Percentiles rank a stretch among this genome's conserved stretches.
Evolutionary conservation across 2,888 invertebrate genomes (phyloP).

Genomic region (Oasisia sp.): DNA sequence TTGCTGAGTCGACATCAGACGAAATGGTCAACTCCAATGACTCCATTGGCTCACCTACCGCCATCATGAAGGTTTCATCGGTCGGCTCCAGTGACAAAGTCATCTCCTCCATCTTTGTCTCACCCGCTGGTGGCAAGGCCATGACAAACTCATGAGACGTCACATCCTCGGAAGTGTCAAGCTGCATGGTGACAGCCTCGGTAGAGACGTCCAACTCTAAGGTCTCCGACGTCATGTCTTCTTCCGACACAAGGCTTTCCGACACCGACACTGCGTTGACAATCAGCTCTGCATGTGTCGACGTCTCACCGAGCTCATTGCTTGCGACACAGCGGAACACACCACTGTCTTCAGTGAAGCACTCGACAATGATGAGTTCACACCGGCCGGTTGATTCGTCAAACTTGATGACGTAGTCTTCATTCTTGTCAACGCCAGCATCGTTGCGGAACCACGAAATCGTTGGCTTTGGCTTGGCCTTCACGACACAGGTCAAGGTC

Average conservation of each 20-base stretch:
- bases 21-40: neutral
- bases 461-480: slow-evolving; percentile 58
- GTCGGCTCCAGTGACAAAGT: neutral
- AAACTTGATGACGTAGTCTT: slow-evolving; percentile 61
- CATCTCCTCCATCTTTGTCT: neutral
- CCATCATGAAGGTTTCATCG: neutral
- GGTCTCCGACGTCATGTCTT: slow-evolving; percentile 39
- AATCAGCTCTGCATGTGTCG: slow-evolving; percentile 67
- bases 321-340: slow-evolving; percentile 81
- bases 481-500: slow-evolving; percentile 54
- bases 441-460: slow-evolving; percentile 63
- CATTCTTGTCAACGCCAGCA: slow-evolving; percentile 59
- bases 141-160: slow-evolving; percentile 20
- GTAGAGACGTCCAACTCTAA: slow-evolving; percentile 7
- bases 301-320: slow-evolving; percentile 89
- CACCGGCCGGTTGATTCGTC: slow-evolving; percentile 59
- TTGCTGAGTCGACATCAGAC: neutral
- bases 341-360: slow-evolving; percentile 64
- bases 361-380: slow-evolving; percentile 59
- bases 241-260: slow-evolving; percentile 14
- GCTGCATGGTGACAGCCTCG: slow-evolving; percentile 37
- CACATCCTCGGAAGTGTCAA: slow-evolving; percentile 26
- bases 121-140: neutral
- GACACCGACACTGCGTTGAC: slow-evolving; percentile 40
- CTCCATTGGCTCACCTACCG: neutral